Percentiles rank a stretch among this genome's conserved stretches.
These are phyloP conservation scores for Cirrhinus molitorella DNA, from an alignment of 2,797 vertebrate genomes.

Conservation along the genomic window DNA sequence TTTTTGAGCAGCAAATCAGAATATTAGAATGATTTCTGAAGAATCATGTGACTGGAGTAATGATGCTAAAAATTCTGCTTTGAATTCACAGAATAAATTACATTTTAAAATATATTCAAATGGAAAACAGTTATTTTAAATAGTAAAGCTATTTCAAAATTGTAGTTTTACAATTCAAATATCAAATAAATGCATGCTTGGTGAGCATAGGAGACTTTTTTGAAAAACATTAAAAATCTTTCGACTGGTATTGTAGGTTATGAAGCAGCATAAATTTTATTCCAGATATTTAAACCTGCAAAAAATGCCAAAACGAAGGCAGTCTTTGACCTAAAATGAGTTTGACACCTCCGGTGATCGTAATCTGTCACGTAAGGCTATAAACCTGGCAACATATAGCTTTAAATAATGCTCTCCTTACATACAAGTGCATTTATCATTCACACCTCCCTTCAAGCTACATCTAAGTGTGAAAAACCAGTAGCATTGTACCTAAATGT, in stretches of 20 bases:
- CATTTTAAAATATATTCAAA: too few relatives aligned
- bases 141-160: too few relatives aligned
- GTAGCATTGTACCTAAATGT: conserved; percentile 51
- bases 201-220: too few relatives aligned
- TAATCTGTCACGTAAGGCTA: conserved; percentile 6
- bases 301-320: background rate
- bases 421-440: conserved; percentile 48
- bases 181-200: too few relatives aligned
- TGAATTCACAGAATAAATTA: too few relatives aligned
- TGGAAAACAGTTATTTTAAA: too few relatives aligned
- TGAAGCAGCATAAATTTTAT: background rate
- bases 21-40: too few relatives aligned
- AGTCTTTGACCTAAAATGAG: background rate
- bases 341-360: conserved; percentile 16
- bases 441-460: conserved; percentile 55
- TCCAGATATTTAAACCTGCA: background rate
- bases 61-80: too few relatives aligned
- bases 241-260: background rate
- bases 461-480: conserved; percentile 62
- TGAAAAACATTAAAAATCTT: too few relatives aligned
- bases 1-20: too few relatives aligned
- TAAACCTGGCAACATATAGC: conserved; percentile 6
- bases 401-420: conserved; percentile 1
- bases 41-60: too few relatives aligned
- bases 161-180: too few relatives aligned